These are phyloP conservation scores for Eupithecia subfuscata DNA, from an alignment of 2,888 invertebrate species.

Conservation along the genomic window DNA sequence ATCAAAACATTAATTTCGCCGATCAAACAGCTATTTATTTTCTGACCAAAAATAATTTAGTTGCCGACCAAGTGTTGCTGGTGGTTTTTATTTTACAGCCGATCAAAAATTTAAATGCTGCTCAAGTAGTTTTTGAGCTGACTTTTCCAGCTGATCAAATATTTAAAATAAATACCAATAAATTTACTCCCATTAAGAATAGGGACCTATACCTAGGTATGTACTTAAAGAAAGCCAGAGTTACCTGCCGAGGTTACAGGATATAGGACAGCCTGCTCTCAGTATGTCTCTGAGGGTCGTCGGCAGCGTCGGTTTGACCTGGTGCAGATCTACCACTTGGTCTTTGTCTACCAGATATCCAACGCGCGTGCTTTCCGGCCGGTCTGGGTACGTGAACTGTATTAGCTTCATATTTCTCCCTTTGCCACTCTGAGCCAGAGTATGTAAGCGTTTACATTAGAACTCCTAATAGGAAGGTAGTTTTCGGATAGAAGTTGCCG, in stretches of 20 bases:
- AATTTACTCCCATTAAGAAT: no score
- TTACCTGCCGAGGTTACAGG: neutral
- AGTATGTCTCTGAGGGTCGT: slow-evolving; percentile 76
- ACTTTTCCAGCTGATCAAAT: no score
- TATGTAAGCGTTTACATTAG: neutral
- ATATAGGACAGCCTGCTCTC: slow-evolving; percentile 55
- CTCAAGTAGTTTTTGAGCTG: no score
- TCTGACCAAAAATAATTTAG: no score
- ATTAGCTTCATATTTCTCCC: slow-evolving; percentile 86
- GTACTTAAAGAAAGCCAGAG: neutral
- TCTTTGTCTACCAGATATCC: slow-evolving; percentile 85
- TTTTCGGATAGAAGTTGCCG: neutral
- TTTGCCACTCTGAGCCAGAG: slow-evolving; percentile 58
- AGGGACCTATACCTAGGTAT: neutral
- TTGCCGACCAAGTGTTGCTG: no score
- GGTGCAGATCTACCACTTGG: slow-evolving; percentile 87
- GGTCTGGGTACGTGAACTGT: slow-evolving; percentile 85
- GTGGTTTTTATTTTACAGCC: no score
- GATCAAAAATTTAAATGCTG: no score
- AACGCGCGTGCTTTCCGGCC: slow-evolving; percentile 85
- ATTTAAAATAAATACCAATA: no score
- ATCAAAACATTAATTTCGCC: no score
- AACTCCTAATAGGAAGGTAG: neutral
- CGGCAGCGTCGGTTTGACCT: slow-evolving; percentile 75
- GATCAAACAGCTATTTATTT: no score